Evolutionary conservation across 1,140 invertebrate genomes (phyloP).

Genomic region (Leptoteleia sp.): DNA sequence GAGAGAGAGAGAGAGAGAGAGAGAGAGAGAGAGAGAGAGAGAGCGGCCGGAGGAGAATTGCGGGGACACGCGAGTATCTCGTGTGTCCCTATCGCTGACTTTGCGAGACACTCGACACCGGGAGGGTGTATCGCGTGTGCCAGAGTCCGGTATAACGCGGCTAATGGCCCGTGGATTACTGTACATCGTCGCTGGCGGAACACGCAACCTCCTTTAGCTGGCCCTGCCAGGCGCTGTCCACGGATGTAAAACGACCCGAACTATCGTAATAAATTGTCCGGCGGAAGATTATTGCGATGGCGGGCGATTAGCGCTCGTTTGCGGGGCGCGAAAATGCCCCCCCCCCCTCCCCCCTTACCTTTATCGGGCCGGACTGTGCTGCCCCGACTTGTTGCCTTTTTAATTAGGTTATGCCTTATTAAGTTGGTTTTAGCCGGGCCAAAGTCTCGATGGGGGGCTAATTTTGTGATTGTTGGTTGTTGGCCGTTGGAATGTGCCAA

Average conservation of each 20-base stretch:
- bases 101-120: conserved; percentile 75
- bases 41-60: conserved; percentile 50
- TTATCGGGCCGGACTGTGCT: too few relatives aligned
- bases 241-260: conserved; percentile 61
- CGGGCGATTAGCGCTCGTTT: conserved; percentile 53
- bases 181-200: conserved; percentile 52
- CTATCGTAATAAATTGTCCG: conserved; percentile 59
- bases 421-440: conserved; percentile 2
- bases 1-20: too few relatives aligned
- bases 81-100: conserved; percentile 74
- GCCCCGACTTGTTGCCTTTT: conserved; percentile 48
- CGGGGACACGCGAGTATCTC: conserved; percentile 74
- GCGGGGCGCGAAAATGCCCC: conserved; percentile 25
- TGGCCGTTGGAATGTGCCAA: too few relatives aligned
- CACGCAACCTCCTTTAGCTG: conserved; percentile 73
- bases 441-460: not conserved
- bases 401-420: conserved; percentile 40
- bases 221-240: conserved; percentile 61
- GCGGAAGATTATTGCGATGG: conserved; percentile 54
- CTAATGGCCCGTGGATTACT: conserved; percentile 78
- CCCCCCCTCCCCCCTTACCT: too few relatives aligned
- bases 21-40: too few relatives aligned
- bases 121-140: conserved; percentile 77
- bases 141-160: conserved; percentile 67
- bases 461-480: too few relatives aligned